Base-by-base conservation (phyloP, 2,888 invertebrate species). In the Fabriciana adippe region DNA sequence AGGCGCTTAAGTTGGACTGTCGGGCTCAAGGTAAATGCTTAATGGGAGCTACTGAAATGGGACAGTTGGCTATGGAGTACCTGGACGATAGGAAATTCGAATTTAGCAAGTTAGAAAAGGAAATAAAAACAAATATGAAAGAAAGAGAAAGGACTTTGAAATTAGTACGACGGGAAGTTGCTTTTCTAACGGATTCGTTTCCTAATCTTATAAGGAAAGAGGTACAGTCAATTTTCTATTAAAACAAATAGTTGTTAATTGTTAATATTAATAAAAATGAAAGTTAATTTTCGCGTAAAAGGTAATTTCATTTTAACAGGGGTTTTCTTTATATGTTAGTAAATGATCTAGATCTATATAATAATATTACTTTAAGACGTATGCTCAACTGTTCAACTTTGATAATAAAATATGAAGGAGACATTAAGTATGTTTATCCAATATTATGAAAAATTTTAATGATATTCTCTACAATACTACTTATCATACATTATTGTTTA, bases 31-130 rank as follows among this genome's bases (percentile, higher is more conserved):
- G 94, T 55, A 93, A 93, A 76, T 93, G 95, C 70, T 89, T 95
- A 75, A 91, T 94, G 81, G 93, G 93, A 26, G 94, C 95, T 0
- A 95, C 94, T 0, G 92, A 94, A 76, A 93, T 95, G 88, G 95
- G 95, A 0, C 95, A 95, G 77, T 83, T 95, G 1, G 95, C 95
- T 0, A 93, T 94, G 74, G 95, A 95, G 78, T 94, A 95, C 79
- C 84, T 95, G 35, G 94, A 95, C 64, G 94, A 95, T 73, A 87
- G 94, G 63, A 93, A 94, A 71, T 92, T 90, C 60, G 94, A 94
- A 75, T 95, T 94, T 78, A 93, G 92, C 74, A 90, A 89, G 61
- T 79, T 95, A 71, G 94, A 95, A 74, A 87, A 88, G 61, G 92
- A 93, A 64, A 94, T 95, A 55, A 94, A 94, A 82, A 86, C 85